phyloP scores from a whole-genome alignment of 2,888 invertebrate species.

The Calameuta pallipes region DNA sequence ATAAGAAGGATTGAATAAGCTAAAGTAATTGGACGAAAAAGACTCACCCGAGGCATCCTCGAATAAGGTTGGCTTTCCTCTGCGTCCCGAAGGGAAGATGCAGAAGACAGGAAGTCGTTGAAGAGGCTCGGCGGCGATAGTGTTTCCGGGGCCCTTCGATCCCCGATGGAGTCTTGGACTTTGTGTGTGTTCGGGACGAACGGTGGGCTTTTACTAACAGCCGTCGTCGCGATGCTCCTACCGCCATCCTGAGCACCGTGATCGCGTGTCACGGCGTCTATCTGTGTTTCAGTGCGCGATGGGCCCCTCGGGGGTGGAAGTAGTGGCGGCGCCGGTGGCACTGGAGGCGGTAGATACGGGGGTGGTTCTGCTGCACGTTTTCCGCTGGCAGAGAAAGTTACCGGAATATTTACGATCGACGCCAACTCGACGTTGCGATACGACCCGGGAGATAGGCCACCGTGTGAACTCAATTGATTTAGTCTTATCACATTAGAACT shows the following conservation, averaged over 20 bases:
- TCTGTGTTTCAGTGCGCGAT: slow-evolving; percentile 21
- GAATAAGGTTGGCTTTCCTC: neutral
- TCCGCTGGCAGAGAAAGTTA: slow-evolving; percentile 1
- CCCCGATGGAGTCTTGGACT: slow-evolving; percentile 31
- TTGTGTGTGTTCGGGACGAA: slow-evolving; percentile 46
- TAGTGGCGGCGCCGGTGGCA: slow-evolving; percentile 17
- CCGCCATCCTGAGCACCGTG: slow-evolving; percentile 36
- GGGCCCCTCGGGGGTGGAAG: slow-evolving; percentile 15
- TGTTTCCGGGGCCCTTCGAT: slow-evolving; percentile 44
- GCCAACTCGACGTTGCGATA: neutral
- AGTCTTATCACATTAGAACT: too few relatives aligned
- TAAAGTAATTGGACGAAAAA: neutral
- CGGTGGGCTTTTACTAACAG: slow-evolving; percentile 53
- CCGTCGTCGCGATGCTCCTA: slow-evolving; percentile 29
- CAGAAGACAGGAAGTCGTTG: slow-evolving; percentile 11
- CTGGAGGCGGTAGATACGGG: slow-evolving; percentile 17
- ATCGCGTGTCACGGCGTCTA: slow-evolving; percentile 50
- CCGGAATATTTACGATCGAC: slow-evolving; percentile 4
- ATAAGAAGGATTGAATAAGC: too few relatives aligned
- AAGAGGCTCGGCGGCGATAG: slow-evolving; percentile 42
- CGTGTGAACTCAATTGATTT: too few relatives aligned
- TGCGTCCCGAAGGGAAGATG: slow-evolving; percentile 8
- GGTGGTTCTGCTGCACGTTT: slow-evolving; percentile 17
- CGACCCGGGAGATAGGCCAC: too few relatives aligned
- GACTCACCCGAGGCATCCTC: slow-evolving; percentile 47